These are phyloP conservation scores for Actinia equina DNA, from an alignment of 64 coral and sea anemone species.

Conservation along the genomic window DNA sequence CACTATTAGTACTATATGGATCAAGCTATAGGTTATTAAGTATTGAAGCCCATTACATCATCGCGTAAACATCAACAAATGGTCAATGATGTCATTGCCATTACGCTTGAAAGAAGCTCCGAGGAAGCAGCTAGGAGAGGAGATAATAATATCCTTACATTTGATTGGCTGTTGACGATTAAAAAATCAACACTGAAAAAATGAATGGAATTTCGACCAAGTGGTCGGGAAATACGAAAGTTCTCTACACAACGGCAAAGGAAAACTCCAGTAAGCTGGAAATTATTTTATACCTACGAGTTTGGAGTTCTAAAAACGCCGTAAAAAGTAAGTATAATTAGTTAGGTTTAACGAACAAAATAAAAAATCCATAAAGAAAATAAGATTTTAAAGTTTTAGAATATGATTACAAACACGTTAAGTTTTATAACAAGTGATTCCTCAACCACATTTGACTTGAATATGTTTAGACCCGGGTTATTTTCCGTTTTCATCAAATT, in stretches of 20 bases:
- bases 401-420: neutral
- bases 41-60: neutral
- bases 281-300: neutral
- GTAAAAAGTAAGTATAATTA: neutral
- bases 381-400: neutral
- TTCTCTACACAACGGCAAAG: neutral
- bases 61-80: neutral
- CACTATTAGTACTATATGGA: too few species aligned
- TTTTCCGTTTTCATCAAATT: too few species aligned
- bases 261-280: neutral
- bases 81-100: neutral
- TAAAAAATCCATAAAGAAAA: neutral
- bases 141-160: neutral
- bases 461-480: neutral
- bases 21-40: neutral
- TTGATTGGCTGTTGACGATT: slow-evolving; percentile 1
- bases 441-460: neutral
- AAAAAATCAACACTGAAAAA: slow-evolving; percentile 8
- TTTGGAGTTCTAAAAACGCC: neutral
- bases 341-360: neutral
- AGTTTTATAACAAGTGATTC: neutral
- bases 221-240: neutral
- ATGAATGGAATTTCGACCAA: neutral
- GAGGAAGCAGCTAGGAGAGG: neutral
- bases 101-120: neutral